Conservation (phyloP, 35 echinoderm and acorn worm genomes). For the Heliocidaris tuberculata region DNA sequence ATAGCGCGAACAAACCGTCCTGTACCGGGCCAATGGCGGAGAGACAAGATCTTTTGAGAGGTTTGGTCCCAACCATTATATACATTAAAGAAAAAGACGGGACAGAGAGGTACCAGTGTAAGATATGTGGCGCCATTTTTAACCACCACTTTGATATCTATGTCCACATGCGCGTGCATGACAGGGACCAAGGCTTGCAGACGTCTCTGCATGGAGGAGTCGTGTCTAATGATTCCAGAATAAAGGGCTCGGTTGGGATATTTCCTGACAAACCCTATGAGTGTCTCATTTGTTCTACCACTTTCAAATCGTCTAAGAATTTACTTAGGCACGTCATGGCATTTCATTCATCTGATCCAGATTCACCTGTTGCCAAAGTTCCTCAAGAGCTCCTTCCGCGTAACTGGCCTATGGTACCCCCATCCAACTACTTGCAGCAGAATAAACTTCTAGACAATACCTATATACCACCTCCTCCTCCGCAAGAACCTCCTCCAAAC, state of each 20-base stretch:
- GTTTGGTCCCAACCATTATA: neutral
- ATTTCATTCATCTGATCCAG: neutral
- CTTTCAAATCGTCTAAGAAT: neutral
- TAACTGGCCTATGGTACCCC: neutral
- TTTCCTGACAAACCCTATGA: neutral
- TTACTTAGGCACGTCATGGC: neutral
- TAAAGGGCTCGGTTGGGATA: neutral
- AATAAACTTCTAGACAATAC: neutral
- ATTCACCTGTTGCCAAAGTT: too few species aligned
- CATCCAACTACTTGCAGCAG: neutral
- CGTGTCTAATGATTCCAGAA: neutral
- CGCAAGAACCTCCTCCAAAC: neutral
- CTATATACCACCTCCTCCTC: neutral
- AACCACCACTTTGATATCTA: neutral
- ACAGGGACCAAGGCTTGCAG: neutral
- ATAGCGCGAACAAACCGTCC: neutral
- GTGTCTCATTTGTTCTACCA: neutral
- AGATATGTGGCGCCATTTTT: neutral
- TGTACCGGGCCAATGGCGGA: neutral
- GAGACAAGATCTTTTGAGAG: neutral
- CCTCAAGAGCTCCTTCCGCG: too few species aligned
- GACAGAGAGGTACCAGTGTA: neutral
- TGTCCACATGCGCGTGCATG: slow-evolving; percentile 2
- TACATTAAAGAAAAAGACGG: neutral
- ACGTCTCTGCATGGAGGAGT: neutral